Base-by-base conservation (phyloP, 2,113 vertebrate species). In the Corynorhinus townsendii region DNA sequence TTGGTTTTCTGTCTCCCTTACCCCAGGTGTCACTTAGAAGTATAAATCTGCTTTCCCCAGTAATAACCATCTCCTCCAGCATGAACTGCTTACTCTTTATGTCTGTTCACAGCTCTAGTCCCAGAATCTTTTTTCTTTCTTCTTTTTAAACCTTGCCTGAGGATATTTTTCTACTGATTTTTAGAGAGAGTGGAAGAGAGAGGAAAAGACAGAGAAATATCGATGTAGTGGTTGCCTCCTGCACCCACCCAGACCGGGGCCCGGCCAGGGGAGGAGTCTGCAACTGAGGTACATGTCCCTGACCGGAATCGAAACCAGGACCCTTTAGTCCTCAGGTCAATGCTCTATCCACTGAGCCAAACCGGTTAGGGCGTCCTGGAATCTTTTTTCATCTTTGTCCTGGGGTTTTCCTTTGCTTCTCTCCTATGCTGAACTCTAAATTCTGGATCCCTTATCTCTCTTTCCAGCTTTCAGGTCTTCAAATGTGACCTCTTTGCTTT, bases 351-450 rank as follows among this genome's bases (percentile, higher is more conserved):
- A 28, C 59, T 62, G 26, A 62, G 59, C 11, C 59, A 62, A 28
- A 62, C 26, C 19, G 20, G 59, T 28, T 62, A 62, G 59, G 59
- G 26, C 4, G 59, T 26, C 59, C 43, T 79, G 76, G 4, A 40
- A 59, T 73, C 69, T 77, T 86, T 26, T 43, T 86, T 84, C 12
- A 56, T 82, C 49, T 75, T 89, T 52, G n/a, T 72, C 59, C 8
- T 66, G 15, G 35, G 4, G 11, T 79, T 96, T 92, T 26, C 47
- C n/a, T 85, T 96, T 92, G 59, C 11, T 86, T 91, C 72, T 73
- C n/a, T 86, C 62, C 24, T 69, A 2, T 47, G 66, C 62, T 82
- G 91, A 84, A 68, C 62, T 38, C 11, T 86, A 54, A 82, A 71
- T 77, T 90, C 28, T 56, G 35, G 26, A 49, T 83, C 33, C 0